phyloP scores from a whole-genome alignment of 2,797 vertebrate genomes.

The Chiloscyllium punctatum region DNA sequence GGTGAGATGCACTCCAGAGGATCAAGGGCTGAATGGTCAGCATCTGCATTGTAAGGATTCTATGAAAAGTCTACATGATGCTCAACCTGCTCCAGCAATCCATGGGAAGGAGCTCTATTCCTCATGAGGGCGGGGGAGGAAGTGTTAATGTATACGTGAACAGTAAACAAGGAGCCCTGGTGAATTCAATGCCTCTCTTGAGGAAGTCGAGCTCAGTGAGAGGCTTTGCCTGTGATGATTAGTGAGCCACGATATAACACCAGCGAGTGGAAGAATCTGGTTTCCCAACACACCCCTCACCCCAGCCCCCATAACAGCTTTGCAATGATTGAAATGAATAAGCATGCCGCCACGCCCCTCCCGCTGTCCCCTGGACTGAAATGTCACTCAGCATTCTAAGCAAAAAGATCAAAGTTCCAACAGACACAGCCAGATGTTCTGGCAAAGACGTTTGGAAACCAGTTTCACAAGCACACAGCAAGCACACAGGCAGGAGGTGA shows the following conservation, averaged over 20 bases:
- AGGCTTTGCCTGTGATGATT: background rate
- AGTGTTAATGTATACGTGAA: background rate
- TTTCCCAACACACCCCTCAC: no score
- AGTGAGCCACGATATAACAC: background rate
- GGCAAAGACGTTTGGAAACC: background rate
- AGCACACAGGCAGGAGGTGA: background rate
- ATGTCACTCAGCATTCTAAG: background rate
- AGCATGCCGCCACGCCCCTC: background rate
- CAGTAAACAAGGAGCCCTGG: background rate
- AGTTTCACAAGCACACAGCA: background rate
- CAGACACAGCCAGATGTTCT: background rate
- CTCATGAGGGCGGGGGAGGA: background rate
- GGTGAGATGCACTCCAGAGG: no score
- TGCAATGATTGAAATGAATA: background rate
- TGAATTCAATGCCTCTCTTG: background rate
- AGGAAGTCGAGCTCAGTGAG: background rate
- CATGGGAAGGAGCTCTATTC: background rate
- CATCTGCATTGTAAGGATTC: no score
- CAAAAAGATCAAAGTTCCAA: no score
- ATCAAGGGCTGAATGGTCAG: no score
- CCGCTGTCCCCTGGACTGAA: background rate
- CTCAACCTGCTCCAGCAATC: background rate
- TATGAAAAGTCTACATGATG: no score
- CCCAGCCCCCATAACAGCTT: background rate
- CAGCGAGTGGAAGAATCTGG: background rate